These are phyloP conservation scores for Macrobrachium nipponense DNA, from an alignment of 1,140 invertebrate genomes.

Conservation along the genomic window DNA sequence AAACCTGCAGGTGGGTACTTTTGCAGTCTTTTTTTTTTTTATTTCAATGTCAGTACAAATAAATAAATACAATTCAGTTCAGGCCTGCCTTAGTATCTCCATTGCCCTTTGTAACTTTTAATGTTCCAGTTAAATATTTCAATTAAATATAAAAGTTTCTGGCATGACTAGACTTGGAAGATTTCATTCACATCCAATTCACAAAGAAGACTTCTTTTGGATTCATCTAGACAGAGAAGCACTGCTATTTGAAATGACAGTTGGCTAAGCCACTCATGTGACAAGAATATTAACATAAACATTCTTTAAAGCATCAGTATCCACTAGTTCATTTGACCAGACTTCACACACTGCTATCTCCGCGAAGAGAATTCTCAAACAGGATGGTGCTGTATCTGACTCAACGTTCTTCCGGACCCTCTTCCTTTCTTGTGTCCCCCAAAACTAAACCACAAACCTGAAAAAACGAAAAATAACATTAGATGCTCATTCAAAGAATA, in stretches of 20 bases:
- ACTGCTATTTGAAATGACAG: no score
- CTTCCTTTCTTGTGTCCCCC: slow-evolving; percentile 63
- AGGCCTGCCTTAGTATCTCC: no score
- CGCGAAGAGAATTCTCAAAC: slow-evolving; percentile 22
- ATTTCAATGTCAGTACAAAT: neutral
- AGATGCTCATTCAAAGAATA: neutral
- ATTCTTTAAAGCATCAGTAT: slow-evolving; percentile 2
- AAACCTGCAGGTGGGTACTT: slow-evolving; percentile 2
- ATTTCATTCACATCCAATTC: no score
- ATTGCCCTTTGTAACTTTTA: no score
- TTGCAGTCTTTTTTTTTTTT: neutral
- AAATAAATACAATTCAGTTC: neutral
- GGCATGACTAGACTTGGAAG: no score
- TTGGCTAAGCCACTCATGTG: neutral
- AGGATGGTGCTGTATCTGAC: slow-evolving; percentile 54
- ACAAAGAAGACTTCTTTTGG: no score
- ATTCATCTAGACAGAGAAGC: no score
- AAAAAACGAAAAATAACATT: neutral
- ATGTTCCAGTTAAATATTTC: no score
- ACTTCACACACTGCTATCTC: neutral
- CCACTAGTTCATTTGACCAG: slow-evolving; percentile 3
- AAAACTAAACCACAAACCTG: slow-evolving; percentile 64
- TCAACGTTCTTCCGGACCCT: slow-evolving; percentile 45
- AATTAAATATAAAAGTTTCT: no score
- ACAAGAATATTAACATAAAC: neutral